Conservation (phyloP, 2,113 vertebrate species). For the Nannospalax galili region DNA sequence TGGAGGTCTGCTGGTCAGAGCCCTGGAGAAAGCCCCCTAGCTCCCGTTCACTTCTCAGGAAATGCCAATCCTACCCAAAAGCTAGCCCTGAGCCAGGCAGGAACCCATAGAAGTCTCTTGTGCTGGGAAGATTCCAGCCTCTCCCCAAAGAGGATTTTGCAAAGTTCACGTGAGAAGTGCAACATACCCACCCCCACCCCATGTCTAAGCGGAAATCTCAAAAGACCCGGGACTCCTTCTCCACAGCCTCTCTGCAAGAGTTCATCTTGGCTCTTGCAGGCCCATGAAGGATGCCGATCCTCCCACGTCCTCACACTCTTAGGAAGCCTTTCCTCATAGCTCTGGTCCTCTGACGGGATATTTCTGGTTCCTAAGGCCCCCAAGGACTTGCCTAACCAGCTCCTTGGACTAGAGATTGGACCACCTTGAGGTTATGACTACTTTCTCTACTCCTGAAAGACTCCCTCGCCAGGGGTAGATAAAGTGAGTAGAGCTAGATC, state of each 20-base stretch:
- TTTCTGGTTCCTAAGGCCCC: not conserved
- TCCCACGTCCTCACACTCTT: not conserved
- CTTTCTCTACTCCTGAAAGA: not conserved
- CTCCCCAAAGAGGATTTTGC: constrained; percentile 5
- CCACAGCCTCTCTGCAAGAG: not conserved
- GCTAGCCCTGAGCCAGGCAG: constrained; percentile 45
- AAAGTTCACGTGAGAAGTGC: too few relatives aligned
- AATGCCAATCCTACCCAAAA: constrained; percentile 19
- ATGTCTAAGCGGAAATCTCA: not conserved
- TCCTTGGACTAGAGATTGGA: not conserved
- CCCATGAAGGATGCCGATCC: not conserved
- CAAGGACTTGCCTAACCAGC: not conserved
- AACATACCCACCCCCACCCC: not conserved
- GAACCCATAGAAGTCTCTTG: not conserved
- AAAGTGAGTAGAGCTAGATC: too few relatives aligned
- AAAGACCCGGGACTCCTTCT: not conserved
- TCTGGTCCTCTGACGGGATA: not conserved
- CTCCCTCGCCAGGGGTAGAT: not conserved
- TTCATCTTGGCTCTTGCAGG: not conserved
- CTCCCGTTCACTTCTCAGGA: not conserved
- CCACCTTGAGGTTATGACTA: not conserved
- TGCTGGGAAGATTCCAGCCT: constrained; percentile 33
- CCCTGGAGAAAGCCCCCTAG: constrained; percentile 9
- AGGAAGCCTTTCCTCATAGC: not conserved
- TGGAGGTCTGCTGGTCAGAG: constrained; percentile 34